Conservation (phyloP, 2,113 vertebrate genomes). For the Leiothrix lutea region DNA sequence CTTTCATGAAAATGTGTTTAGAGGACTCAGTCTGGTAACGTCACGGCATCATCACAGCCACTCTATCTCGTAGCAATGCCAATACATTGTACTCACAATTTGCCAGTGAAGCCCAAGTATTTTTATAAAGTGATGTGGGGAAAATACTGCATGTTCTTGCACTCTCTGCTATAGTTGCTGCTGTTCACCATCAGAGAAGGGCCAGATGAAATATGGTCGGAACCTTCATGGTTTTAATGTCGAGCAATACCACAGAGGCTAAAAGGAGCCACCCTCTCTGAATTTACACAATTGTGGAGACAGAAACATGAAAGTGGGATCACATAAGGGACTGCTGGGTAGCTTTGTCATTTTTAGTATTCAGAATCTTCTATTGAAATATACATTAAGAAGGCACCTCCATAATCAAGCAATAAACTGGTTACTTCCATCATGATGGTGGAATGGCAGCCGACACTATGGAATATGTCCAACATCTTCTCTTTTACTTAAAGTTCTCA, state of each 20-base stretch:
- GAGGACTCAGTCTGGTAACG: neutral
- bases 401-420: neutral
- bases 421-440: neutral
- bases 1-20: neutral
- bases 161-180: neutral
- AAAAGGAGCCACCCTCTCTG: neutral
- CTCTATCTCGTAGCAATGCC: neutral
- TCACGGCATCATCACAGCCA: neutral
- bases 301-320: neutral
- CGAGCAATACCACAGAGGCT: neutral
- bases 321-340: neutral
- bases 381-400: neutral
- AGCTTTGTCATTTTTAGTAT: neutral
- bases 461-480: neutral
- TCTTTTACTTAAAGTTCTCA: neutral
- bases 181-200: neutral
- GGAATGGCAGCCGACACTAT: neutral
- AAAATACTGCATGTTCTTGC: neutral
- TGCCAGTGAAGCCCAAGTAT: neutral
- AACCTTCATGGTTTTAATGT: neutral
- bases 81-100: neutral
- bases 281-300: neutral
- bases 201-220: neutral
- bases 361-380: neutral
- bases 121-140: neutral